Conservation (phyloP, 2,888 invertebrate species). For the Leptopilina myrica region DNA sequence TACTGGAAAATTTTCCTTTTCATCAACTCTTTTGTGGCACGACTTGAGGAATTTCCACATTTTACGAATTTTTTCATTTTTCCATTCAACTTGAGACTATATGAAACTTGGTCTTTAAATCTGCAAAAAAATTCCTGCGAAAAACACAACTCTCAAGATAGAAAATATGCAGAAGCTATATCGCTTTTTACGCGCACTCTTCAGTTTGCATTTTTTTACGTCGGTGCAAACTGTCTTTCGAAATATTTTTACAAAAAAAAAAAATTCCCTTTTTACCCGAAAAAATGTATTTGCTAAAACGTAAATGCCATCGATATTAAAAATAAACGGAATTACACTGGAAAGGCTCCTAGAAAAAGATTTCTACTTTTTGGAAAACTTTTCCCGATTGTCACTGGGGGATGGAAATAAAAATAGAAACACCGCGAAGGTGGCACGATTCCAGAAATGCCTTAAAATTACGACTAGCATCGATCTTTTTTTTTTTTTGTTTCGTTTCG, state of each 20-base stretch:
- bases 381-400: too few relatives aligned
- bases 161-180: not conserved
- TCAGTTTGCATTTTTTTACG: slow-evolving; percentile 18
- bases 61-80: not conserved
- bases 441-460: slow-evolving; percentile 28
- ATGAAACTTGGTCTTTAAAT: slow-evolving; percentile 2
- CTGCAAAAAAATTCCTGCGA: not conserved
- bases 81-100: not conserved
- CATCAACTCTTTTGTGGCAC: too few relatives aligned
- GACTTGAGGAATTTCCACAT: not conserved
- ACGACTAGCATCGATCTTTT: slow-evolving; percentile 31
- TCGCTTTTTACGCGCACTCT: slow-evolving; percentile 5
- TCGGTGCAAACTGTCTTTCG: not conserved
- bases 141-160: not conserved
- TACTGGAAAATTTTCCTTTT: too few relatives aligned
- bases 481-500: slow-evolving; percentile 24
- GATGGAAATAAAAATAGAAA: not conserved
- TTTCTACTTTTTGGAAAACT: too few relatives aligned
- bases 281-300: too few relatives aligned
- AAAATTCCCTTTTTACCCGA: not conserved
- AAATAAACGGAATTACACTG: too few relatives aligned
- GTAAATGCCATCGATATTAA: too few relatives aligned
- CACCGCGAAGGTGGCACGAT: slow-evolving; percentile 16
- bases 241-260: not conserved
- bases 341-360: too few relatives aligned